These are phyloP conservation scores for Cylloceria caligata DNA, from an alignment of 2,888 invertebrate species.

Conservation along the genomic window DNA sequence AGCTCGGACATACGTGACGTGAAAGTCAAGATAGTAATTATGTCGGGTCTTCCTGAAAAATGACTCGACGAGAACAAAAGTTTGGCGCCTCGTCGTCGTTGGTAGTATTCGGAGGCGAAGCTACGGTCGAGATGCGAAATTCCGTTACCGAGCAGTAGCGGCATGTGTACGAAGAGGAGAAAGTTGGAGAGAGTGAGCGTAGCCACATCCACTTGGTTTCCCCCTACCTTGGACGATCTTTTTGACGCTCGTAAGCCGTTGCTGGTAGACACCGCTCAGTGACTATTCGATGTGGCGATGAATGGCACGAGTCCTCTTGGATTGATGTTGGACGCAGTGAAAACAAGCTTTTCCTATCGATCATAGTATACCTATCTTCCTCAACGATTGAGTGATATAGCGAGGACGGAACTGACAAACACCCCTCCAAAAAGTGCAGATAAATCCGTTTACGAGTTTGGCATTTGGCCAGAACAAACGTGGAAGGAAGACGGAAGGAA, in stretches of 20 bases:
- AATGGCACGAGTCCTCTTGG: not conserved
- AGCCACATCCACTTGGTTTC: conserved; percentile 27
- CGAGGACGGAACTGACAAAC: conserved; percentile 11
- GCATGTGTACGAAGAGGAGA: conserved; percentile 40
- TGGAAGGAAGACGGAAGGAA: not conserved
- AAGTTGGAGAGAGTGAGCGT: conserved; percentile 51
- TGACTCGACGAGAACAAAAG: conserved; percentile 28
- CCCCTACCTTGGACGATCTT: conserved; percentile 3
- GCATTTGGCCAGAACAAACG: conserved; percentile 1
- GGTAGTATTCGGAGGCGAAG: conserved; percentile 18
- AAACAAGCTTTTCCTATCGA: not conserved
- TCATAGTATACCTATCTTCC: not conserved
- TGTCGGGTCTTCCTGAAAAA: conserved; percentile 39
- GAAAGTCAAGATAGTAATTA: not conserved
- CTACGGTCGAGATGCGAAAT: conserved; percentile 21
- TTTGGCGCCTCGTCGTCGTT: not conserved
- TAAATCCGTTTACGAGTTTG: conserved; percentile 47
- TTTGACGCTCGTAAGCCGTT: conserved; percentile 22
- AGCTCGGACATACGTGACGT: conserved; percentile 14
- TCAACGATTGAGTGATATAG: conserved; percentile 7
- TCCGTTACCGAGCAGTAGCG: conserved; percentile 11
- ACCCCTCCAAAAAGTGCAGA: conserved; percentile 30
- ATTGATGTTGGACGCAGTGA: not conserved
- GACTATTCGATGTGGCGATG: not conserved
- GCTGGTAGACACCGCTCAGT: conserved; percentile 3